Evolutionary conservation across 2,797 vertebrate genomes (phyloP).

Genomic region (Synanceia verrucosa): DNA sequence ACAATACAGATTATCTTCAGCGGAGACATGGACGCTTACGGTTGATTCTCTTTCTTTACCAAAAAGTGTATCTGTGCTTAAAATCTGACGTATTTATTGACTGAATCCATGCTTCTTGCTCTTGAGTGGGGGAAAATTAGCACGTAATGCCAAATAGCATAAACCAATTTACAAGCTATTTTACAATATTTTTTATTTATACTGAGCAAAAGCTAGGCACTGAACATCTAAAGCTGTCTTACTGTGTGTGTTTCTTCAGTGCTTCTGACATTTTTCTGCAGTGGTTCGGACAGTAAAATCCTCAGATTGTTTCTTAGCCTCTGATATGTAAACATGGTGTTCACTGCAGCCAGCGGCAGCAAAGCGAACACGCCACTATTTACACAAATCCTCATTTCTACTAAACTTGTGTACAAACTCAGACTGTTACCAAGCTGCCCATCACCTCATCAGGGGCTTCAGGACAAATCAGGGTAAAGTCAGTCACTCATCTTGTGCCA

Average conservation of each 20-base stretch:
- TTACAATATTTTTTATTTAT: slow-evolving; percentile 13
- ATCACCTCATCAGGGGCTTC: not conserved
- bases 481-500: slow-evolving; percentile 19
- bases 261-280: slow-evolving; percentile 20
- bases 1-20: slow-evolving; percentile 14
- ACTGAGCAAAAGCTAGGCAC: not conserved
- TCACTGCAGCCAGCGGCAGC: slow-evolving; percentile 24
- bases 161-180: not conserved
- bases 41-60: slow-evolving; percentile 1
- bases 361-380: not conserved
- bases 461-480: not conserved
- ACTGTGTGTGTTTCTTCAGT: slow-evolving; percentile 13
- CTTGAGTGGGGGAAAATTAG: not conserved
- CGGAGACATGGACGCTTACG: not conserved
- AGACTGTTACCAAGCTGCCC: not conserved
- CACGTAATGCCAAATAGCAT: not conserved
- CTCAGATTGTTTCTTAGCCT: slow-evolving; percentile 20
- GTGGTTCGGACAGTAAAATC: slow-evolving; percentile 26
- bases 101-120: not conserved
- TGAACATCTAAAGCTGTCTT: not conserved
- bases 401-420: not conserved
- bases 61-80: not conserved
- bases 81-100: not conserved
- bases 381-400: slow-evolving; percentile 5
- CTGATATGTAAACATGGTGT: slow-evolving; percentile 2